These are phyloP conservation scores for Neodiprion virginianus DNA, from an alignment of 1,140 invertebrate species.

Conservation along the genomic window DNA sequence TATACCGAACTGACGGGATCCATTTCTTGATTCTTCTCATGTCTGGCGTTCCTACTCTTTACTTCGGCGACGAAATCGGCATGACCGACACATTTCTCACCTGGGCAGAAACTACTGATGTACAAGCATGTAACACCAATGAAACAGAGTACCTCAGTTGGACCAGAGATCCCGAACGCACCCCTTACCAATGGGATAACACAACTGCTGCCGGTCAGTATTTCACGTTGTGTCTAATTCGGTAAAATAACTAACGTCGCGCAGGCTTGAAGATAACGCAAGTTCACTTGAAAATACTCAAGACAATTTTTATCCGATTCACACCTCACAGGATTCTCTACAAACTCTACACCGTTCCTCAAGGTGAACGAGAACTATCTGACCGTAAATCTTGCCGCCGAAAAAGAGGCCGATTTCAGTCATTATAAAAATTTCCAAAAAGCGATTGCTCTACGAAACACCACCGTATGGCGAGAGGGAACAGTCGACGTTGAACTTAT, in stretches of 20 bases:
- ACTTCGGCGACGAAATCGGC: slow-evolving; percentile 77
- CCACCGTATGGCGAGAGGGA: slow-evolving; percentile 41
- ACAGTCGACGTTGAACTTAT: not conserved
- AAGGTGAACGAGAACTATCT: slow-evolving; percentile 66
- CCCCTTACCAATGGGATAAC: slow-evolving; percentile 78
- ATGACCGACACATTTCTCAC: slow-evolving; percentile 63
- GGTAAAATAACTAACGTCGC: not conserved
- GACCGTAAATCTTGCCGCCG: slow-evolving; percentile 59
- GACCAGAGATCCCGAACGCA: slow-evolving; percentile 67
- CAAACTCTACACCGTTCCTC: slow-evolving; percentile 69
- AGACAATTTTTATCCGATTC: not conserved
- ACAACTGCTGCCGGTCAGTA: slow-evolving; percentile 61
- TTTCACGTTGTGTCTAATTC: not conserved
- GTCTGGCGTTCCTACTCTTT: slow-evolving; percentile 76
- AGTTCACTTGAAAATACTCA: not conserved
- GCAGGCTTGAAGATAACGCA: too few relatives aligned
- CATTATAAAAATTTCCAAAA: slow-evolving; percentile 51
- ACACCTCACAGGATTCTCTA: slow-evolving; percentile 66
- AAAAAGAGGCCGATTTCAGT: slow-evolving; percentile 51
- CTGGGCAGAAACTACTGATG: slow-evolving; percentile 47
- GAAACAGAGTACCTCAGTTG: slow-evolving; percentile 40
- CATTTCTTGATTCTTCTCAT: slow-evolving; percentile 73
- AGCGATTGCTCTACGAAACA: slow-evolving; percentile 42
- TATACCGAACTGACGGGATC: slow-evolving; percentile 67
- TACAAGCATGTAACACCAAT: slow-evolving; percentile 46